Evolutionary conservation across 2,113 vertebrate species (phyloP).

Genomic region (Onychostruthus taczanowskii): DNA sequence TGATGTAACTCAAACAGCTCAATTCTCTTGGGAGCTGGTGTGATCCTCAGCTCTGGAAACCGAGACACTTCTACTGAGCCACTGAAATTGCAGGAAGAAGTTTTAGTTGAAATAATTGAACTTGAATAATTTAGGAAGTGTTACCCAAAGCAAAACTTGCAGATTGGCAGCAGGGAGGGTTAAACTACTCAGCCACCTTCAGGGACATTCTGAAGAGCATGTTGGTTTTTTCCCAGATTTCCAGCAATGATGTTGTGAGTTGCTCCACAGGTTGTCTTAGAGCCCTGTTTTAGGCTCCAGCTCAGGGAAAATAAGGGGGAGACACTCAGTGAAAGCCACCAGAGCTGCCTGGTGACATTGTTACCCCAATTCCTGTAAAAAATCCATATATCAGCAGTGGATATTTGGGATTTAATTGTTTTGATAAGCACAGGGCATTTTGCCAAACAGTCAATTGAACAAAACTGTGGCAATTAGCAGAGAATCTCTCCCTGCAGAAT

Average conservation of each 20-base stretch:
- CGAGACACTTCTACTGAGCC: background rate
- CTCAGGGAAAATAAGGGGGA: background rate
- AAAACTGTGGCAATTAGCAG: conserved; percentile 11
- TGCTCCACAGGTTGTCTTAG: background rate
- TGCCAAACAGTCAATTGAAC: conserved; percentile 23
- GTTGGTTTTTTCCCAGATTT: background rate
- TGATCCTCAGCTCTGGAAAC: background rate
- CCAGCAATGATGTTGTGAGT: background rate
- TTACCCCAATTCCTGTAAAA: background rate
- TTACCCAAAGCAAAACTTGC: background rate
- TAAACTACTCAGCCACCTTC: background rate
- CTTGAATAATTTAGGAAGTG: background rate
- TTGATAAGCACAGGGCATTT: conserved; percentile 7
- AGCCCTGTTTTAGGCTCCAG: background rate
- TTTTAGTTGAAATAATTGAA: background rate
- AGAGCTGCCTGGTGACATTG: background rate
- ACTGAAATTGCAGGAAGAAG: background rate
- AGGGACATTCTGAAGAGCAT: background rate
- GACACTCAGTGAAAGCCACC: background rate
- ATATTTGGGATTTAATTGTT: conserved; percentile 24
- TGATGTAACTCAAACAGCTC: background rate
- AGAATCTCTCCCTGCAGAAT: conserved; percentile 2
- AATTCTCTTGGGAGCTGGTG: background rate
- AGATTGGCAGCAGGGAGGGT: background rate
- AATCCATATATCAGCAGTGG: background rate